phyloP scores from a whole-genome alignment of 2,113 vertebrate species.

The Mus spicilegus region DNA sequence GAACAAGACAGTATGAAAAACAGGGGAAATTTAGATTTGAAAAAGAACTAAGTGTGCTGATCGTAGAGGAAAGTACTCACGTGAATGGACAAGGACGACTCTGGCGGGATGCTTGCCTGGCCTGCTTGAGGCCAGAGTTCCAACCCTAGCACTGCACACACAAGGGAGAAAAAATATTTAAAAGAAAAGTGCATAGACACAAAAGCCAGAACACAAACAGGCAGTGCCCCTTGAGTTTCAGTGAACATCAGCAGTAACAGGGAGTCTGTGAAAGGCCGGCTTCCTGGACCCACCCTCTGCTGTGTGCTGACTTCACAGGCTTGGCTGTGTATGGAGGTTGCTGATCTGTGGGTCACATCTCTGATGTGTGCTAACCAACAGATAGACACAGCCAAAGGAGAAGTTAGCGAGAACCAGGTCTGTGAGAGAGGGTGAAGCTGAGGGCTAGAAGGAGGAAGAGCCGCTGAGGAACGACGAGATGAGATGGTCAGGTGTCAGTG shows the following conservation, averaged over 20 bases:
- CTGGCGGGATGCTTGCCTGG: background rate
- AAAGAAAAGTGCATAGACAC: background rate
- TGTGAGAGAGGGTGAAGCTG: background rate
- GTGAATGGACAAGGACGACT: background rate
- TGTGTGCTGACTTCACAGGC: background rate
- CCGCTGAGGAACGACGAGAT: background rate
- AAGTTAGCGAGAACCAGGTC: background rate
- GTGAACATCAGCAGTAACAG: background rate
- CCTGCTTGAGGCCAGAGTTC: background rate
- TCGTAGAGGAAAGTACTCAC: background rate
- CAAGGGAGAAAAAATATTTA: background rate
- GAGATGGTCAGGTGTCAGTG: background rate
- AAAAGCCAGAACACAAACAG: background rate
- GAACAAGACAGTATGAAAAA: background rate
- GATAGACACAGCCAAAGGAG: background rate
- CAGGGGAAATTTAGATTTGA: background rate
- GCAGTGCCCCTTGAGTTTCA: background rate
- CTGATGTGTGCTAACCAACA: background rate
- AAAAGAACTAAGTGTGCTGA: background rate
- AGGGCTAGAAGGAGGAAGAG: background rate
- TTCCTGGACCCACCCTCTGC: background rate
- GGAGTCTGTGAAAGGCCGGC: background rate
- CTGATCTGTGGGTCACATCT: background rate
- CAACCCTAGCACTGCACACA: background rate
- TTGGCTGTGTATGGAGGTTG: background rate